Base-by-base conservation (phyloP, 2,113 vertebrate genomes). In the Synchiropus splendidus region DNA sequence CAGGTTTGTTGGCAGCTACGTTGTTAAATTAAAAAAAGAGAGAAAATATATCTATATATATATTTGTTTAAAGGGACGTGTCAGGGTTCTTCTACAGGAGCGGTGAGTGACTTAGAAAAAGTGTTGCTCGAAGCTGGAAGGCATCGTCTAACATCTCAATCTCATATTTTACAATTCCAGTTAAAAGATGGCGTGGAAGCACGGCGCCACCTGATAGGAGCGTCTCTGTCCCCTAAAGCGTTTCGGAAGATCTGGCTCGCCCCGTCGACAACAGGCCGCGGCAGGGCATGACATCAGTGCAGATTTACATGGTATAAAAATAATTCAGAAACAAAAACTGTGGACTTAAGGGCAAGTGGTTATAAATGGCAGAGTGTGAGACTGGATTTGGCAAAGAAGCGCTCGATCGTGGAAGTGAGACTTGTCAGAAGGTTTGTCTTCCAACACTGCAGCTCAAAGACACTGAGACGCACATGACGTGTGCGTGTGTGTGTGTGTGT, bases 341-440 rank as follows among this genome's bases (percentile, higher is more conserved):
- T 57, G 67, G 70, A 61, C 66, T 80, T 86, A 85, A 84, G 81
- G 83, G 71, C 76, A 77, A 80, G 78, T 83, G 85, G 82, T 82
- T 72, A 72, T 70, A 77, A 76, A 83, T 83, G 81, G 82, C 82
- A 80, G 75, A 82, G 75, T 72, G 79, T 61, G 75, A 84, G 57
- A 80, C 57, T 74, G 54, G 57, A 77, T 85, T 82, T 85, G 83
- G 81, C 81, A 81, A 81, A 45, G 71, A 79, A 66, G 56, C 2
- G 55, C 57, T 44, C 49, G 47, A 67, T 65, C 59, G 71, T 53
- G 41, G 61, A 69, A 50, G 55, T 8, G 21, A 27, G 21, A 27
- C 21, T 58, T 42, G 34, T 54, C 53, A 5, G 21, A 27, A 27
- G 16, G 45, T 44, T 58, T 61, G 68, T 71, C 67, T 59, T 48